phyloP scores from a whole-genome alignment of 2,113 vertebrate genomes.

The Pycnonotus jocosus region DNA sequence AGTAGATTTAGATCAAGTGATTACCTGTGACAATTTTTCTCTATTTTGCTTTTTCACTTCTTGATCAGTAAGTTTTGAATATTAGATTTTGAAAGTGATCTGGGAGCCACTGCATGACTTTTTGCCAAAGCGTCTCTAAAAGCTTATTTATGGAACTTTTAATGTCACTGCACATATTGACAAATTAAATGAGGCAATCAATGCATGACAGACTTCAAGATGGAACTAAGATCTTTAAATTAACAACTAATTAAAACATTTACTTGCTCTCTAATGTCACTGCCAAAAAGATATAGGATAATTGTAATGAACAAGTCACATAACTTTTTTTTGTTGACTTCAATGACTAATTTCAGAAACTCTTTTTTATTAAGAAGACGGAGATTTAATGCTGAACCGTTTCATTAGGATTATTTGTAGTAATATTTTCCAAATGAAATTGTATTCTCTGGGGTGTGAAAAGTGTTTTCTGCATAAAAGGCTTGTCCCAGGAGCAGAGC shows the following conservation, averaged over 20 bases:
- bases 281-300: background rate
- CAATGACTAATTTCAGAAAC: background rate
- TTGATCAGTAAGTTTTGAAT: background rate
- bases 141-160: background rate
- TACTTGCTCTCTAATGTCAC: background rate
- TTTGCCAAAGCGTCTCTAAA: background rate
- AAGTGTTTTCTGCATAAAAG: background rate
- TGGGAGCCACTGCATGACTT: background rate
- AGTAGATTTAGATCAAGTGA: background rate
- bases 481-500: background rate
- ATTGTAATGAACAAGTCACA: background rate
- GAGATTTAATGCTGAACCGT: background rate
- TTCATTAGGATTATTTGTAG: background rate
- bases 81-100: background rate
- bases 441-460: background rate
- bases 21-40: background rate
- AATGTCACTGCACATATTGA: background rate
- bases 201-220: background rate
- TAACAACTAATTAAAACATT: background rate
- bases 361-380: background rate
- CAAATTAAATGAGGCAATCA: slow-evolving; percentile 6
- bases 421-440: background rate
- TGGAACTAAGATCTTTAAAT: background rate
- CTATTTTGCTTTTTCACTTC: background rate
- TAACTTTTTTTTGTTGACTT: background rate